These are phyloP conservation scores for Chloroclysta siterata DNA, from an alignment of 2,888 invertebrate genomes.

Conservation along the genomic window DNA sequence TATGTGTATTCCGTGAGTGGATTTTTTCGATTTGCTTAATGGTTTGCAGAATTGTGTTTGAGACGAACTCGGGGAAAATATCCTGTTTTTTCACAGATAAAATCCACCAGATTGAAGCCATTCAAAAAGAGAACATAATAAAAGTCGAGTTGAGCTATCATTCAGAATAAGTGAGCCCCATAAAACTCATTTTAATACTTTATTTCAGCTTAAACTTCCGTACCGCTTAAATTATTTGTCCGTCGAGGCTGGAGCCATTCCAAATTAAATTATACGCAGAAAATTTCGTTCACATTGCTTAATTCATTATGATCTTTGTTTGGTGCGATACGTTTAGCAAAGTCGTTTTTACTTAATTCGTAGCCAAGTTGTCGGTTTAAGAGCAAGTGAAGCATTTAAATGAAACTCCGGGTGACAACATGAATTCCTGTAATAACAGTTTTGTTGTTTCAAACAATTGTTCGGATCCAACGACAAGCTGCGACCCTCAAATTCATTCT, in stretches of 20 bases:
- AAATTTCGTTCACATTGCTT: constrained; percentile 71
- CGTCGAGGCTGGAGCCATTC: constrained; percentile 75
- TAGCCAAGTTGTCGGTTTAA: constrained; percentile 53
- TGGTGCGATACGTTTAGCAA: constrained; percentile 56
- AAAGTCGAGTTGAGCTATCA: constrained; percentile 69
- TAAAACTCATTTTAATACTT: constrained; percentile 80
- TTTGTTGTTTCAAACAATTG: constrained; percentile 49
- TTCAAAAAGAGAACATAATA: constrained; percentile 70
- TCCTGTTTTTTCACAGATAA: constrained; percentile 36
- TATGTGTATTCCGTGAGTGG: constrained; percentile 50
- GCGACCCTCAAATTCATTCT: constrained; percentile 41
- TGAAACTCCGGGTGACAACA: constrained; percentile 49
- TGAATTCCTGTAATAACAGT: constrained; percentile 49
- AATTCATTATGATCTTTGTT: constrained; percentile 70
- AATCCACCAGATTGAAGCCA: constrained; percentile 53
- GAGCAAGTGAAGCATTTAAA: constrained; percentile 50
- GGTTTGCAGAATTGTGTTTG: constrained; percentile 55
- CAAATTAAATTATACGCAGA: constrained; percentile 81
- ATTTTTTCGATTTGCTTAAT: constrained; percentile 61
- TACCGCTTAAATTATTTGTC: constrained; percentile 80
- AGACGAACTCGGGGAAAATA: constrained; percentile 30
- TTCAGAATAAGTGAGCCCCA: constrained; percentile 71
- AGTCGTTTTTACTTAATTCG: constrained; percentile 57
- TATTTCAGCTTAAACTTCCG: constrained; percentile 81
- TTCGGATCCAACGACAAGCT: constrained; percentile 44